A percentile compares a stretch with the other conserved stretches of the same genome.
phyloP scores from a whole-genome alignment of 1,140 invertebrate species.

The Penaeus vannamei region DNA sequence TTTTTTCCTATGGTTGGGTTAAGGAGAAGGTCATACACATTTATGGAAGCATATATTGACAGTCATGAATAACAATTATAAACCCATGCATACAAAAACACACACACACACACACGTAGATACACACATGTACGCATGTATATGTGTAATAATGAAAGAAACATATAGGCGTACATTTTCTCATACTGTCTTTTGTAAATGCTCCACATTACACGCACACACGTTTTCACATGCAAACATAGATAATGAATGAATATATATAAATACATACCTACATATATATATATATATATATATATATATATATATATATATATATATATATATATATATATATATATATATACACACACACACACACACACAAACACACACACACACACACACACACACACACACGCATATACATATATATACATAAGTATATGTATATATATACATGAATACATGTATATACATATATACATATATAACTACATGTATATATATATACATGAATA shows the following conservation, averaged over 20 bases:
- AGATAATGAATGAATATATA: not conserved
- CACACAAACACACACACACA: not conserved
- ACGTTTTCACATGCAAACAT: not conserved
- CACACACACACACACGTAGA: not conserved
- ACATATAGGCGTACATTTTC: not conserved
- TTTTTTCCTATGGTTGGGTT: no score
- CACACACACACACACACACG: not conserved
- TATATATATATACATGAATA: slow-evolving; percentile 1
- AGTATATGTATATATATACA: slow-evolving; percentile 19
- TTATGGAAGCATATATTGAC: no score
- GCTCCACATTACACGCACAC: not conserved
- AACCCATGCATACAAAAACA: not conserved
- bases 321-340: slow-evolving; percentile 18
- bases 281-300: not conserved
- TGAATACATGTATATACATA: not conserved
- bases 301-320: not conserved
- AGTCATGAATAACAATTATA: no score
- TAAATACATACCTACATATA: not conserved
- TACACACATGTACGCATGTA: not conserved
- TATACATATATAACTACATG: not conserved
- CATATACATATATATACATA: not conserved
- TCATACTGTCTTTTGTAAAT: not conserved
- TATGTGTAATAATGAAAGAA: not conserved
- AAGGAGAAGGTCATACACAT: no score
- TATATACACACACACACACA: not conserved